Evolutionary conservation across 2,888 invertebrate genomes (phyloP), one percentile per base, ranked within the genome.

Genomic region (Anaspis maculata): DNA sequence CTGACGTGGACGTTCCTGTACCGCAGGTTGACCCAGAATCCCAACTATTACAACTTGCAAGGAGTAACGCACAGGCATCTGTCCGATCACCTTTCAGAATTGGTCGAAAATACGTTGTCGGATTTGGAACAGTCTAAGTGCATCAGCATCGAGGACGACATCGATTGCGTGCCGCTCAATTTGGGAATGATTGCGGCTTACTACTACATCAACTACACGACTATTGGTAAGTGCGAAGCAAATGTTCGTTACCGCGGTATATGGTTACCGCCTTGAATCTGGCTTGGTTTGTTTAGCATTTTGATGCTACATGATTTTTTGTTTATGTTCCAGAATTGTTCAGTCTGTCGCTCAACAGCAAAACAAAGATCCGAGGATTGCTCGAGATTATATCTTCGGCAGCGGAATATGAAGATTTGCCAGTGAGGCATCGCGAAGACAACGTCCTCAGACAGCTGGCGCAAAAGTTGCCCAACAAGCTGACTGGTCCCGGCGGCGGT

Each of bases 141-240:
- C 63, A 95, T 99, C 49, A 87, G 90, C 29, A 79, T 99, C 4
- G 96, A 97, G 61, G 97, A 98, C 48, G 97, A 98, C 51, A 91
- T 98, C 84, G 96, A 98, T 62, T 88, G 91, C 1, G 75, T 90
- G 38, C 95, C 98, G 0, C 73, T 98, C 19, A 99, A 99, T 72
- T 70, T 99, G 60, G 98, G 98, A 57, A 98, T 99, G 96, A 99
- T 99, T 62, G 97, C 98, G 0, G 95, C 97, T 0, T 99, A 99
- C 68, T 99, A 99, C 66, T 98, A 98, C 68, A 98, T 98, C 55
- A 96, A 97, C 66, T 98, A 99, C 56, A 95, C 96, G 0, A 99
- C 98, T 0, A 98, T 98, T 37, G 88, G 88, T 88, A 57, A 64
- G 66, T 56, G n/a, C n/a, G n/a, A n/a, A n/a, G n/a, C n/a, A n/a